A percentile compares a stretch with the other conserved stretches of the same genome.
phyloP scores from a whole-genome alignment of 2,888 invertebrate genomes.

The Rotaria magnacalcarata region DNA sequence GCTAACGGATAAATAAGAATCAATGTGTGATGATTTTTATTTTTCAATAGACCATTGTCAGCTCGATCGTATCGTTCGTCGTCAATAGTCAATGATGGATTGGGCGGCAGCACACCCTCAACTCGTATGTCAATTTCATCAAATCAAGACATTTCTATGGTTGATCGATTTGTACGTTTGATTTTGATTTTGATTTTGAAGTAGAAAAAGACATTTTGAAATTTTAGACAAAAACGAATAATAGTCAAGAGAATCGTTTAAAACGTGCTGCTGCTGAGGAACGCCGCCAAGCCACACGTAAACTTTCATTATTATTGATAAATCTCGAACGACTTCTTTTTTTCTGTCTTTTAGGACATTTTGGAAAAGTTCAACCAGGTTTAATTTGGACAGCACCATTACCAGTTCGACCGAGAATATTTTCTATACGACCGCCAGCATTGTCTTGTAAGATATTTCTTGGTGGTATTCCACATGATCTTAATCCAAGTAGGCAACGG shows the following conservation, averaged over 20 bases:
- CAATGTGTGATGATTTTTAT: background rate
- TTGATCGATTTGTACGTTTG: background rate
- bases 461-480: slow-evolving; percentile 95
- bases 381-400: slow-evolving; percentile 7
- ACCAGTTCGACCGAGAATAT: slow-evolving; percentile 8
- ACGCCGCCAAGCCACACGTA: slow-evolving; percentile 20
- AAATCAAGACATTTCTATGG: background rate
- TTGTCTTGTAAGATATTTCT: slow-evolving; percentile 83
- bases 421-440: background rate
- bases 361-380: slow-evolving; percentile 33
- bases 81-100: background rate
- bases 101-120: background rate
- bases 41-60: background rate
- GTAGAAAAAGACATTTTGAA: background rate
- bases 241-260: slow-evolving; percentile 21
- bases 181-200: background rate
- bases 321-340: background rate
- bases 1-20: no score
- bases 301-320: background rate
- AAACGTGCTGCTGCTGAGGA: slow-evolving; percentile 24
- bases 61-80: background rate
- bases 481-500: slow-evolving; percentile 68
- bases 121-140: background rate
- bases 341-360: background rate
- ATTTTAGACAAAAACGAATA: background rate